Evolutionary conservation across 2,797 vertebrate species (phyloP).

Genomic region (Takifugu ocellatus): DNA sequence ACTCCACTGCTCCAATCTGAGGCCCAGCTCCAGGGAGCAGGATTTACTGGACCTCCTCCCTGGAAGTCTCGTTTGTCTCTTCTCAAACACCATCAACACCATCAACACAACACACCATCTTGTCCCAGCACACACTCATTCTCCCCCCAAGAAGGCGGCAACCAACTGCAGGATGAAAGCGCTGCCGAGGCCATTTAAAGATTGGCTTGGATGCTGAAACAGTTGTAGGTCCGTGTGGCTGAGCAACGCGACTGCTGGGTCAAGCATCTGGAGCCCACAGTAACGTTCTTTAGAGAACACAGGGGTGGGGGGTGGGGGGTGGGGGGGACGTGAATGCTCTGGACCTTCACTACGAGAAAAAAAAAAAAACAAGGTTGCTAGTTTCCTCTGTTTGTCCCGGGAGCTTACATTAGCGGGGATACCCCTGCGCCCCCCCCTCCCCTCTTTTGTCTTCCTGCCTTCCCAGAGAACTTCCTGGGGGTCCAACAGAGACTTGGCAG

Average conservation of each 20-base stretch:
- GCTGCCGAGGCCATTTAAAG: constrained; percentile 24
- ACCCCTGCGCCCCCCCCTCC: constrained; percentile 5
- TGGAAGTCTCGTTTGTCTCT: constrained; percentile 15
- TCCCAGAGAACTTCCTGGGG: constrained; percentile 67
- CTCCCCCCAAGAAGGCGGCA: not conserved
- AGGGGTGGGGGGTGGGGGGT: constrained; percentile 14
- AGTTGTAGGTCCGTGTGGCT: constrained; percentile 64
- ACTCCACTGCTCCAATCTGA: constrained; percentile 63
- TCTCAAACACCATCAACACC: constrained; percentile 17
- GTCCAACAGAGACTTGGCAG: constrained; percentile 55
- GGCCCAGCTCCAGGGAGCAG: constrained; percentile 69
- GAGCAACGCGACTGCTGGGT: constrained; percentile 72
- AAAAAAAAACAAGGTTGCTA: constrained; percentile 58
- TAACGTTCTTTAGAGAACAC: constrained; percentile 54
- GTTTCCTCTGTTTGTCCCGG: constrained; percentile 70
- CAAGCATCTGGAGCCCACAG: constrained; percentile 72
- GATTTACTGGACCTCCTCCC: constrained; percentile 28
- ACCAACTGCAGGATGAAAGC: constrained; percentile 17
- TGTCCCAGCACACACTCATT: constrained; percentile 10
- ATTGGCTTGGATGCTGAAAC: constrained; percentile 59
- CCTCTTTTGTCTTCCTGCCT: constrained; percentile 35
- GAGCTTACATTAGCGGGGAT: constrained; percentile 43
- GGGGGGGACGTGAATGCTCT: constrained; percentile 52
- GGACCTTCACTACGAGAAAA: constrained; percentile 57
- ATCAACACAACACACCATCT: no score